Conservation (phyloP, 2,797 vertebrate genomes). For the Ctenosaura bakeri region DNA sequence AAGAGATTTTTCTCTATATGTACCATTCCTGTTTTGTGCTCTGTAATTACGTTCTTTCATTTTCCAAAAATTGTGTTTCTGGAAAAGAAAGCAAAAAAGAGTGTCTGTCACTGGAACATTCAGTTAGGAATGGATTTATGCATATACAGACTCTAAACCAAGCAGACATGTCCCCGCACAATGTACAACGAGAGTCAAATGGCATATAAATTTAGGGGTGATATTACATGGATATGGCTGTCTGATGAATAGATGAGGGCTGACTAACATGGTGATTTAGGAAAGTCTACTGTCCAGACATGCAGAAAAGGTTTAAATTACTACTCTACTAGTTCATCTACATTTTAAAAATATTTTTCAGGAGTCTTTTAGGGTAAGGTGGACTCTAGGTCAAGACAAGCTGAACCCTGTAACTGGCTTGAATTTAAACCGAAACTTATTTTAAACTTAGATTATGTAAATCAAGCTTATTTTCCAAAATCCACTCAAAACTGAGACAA, state of each 20-base stretch:
- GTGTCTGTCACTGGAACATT: neutral
- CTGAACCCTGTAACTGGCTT: neutral
- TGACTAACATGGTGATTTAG: slow-evolving; percentile 10
- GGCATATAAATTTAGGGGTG: slow-evolving; percentile 1
- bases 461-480: neutral
- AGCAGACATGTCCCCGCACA: too few relatives aligned
- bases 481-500: neutral
- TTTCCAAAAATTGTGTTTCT: slow-evolving; percentile 25
- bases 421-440: neutral
- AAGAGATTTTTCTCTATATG: neutral
- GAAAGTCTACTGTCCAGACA: neutral
- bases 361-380: neutral
- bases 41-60: neutral
- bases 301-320: neutral
- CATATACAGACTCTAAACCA: neutral
- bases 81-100: neutral
- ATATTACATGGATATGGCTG: slow-evolving; percentile 11
- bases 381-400: neutral
- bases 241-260: slow-evolving; percentile 10
- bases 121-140: neutral
- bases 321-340: neutral
- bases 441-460: neutral
- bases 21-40: neutral
- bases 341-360: neutral
- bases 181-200: neutral